Evolutionary conservation across 2,888 invertebrate species (phyloP).

Genomic region (Crepidodera aurea): DNA sequence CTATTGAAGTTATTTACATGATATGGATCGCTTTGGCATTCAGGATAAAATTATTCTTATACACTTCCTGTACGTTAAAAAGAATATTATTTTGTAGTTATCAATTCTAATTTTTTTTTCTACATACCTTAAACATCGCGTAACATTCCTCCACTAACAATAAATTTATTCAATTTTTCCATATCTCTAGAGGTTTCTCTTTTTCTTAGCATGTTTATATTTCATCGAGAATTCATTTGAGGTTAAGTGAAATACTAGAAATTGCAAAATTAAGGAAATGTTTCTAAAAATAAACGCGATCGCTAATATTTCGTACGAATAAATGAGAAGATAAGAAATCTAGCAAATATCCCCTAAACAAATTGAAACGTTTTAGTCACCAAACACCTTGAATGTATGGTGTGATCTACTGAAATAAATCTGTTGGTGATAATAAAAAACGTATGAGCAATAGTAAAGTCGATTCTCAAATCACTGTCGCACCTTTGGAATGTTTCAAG

Average conservation of each 20-base stretch:
- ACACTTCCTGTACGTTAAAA: no score
- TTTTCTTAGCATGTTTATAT: conserved; percentile 20
- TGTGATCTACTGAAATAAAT: not conserved
- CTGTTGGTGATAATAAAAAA: no score
- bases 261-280: conserved; percentile 43
- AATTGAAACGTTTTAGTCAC: not conserved
- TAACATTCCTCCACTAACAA: not conserved
- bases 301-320: conserved; percentile 17
- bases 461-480: no score
- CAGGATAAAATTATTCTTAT: no score
- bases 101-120: no score
- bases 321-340: conserved; percentile 11
- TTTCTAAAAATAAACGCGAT: conserved; percentile 37
- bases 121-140: not conserved
- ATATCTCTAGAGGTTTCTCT: conserved; percentile 14
- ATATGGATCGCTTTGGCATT: no score
- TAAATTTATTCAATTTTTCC: conserved; percentile 14
- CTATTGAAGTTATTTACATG: no score
- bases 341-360: not conserved
- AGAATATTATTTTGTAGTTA: no score
- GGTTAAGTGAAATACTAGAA: conserved; percentile 48
- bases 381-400: not conserved
- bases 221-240: conserved; percentile 39
- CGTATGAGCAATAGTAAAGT: no score
- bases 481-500: no score